A percentile compares a stretch with the other conserved stretches of the same genome.
These are phyloP conservation scores for Agonopterix heracliana DNA, from an alignment of 2,888 invertebrate species.

Conservation along the genomic window DNA sequence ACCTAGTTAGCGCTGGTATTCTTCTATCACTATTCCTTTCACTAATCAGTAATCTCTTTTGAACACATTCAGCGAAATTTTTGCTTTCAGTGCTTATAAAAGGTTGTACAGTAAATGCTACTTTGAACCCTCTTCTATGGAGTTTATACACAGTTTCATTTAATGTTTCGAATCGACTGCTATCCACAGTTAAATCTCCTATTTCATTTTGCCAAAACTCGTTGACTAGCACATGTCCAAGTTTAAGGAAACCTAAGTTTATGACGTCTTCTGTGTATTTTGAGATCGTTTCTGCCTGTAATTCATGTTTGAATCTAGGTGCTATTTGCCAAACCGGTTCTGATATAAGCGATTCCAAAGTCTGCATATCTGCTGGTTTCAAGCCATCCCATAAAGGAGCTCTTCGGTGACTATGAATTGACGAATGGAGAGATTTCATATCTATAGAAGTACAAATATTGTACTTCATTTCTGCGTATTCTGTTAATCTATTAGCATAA, in stretches of 20 bases:
- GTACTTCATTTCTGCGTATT: conserved; percentile 85
- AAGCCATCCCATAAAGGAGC: conserved; percentile 88
- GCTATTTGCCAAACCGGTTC: conserved; percentile 94
- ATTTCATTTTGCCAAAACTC: conserved; percentile 90
- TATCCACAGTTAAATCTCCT: conserved; percentile 91
- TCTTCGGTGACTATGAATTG: conserved; percentile 81
- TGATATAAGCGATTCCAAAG: conserved; percentile 84
- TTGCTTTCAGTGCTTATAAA: conserved; percentile 91
- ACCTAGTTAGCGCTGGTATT: conserved; percentile 89
- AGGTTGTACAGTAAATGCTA: conserved; percentile 93
- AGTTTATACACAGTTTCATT: conserved; percentile 87
- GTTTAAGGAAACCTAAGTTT: conserved; percentile 84
- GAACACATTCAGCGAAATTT: conserved; percentile 88
- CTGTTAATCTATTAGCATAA: conserved; percentile 81
- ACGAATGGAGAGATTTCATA: conserved; percentile 85
- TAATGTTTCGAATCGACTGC: conserved; percentile 83
- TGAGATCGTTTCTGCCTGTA: conserved; percentile 83
- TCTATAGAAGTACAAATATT: conserved; percentile 89
- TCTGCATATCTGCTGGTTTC: conserved; percentile 84
- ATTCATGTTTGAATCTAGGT: conserved; percentile 78
- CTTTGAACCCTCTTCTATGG: conserved; percentile 88
- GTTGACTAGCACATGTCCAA: conserved; percentile 86
- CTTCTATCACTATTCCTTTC: conserved; percentile 86
- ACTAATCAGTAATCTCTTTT: conserved; percentile 84
- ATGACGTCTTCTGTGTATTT: conserved; percentile 91